Conservation (phyloP, 2,888 invertebrate genomes). For the Dynastes hyllus region DNA sequence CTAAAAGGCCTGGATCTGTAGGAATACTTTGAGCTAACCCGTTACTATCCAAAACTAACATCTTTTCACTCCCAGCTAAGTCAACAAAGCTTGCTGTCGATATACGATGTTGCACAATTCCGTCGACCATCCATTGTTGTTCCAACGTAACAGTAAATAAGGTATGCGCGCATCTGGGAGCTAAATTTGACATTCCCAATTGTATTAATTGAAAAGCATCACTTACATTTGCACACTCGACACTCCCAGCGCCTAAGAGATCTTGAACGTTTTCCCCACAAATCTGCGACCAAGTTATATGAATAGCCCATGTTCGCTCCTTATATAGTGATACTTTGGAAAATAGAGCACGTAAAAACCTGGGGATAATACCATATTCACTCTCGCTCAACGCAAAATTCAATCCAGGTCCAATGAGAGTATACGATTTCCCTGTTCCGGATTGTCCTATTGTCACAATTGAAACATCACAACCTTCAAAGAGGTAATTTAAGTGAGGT, state of each 20-base stretch:
- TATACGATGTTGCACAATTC: constrained; percentile 80
- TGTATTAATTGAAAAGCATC: constrained; percentile 83
- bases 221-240: constrained; percentile 76
- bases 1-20: constrained; percentile 78
- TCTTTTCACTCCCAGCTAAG: constrained; percentile 75
- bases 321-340: constrained; percentile 78
- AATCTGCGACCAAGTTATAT: constrained; percentile 84
- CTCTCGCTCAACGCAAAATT: constrained; percentile 77
- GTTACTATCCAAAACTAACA: constrained; percentile 70
- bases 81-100: constrained; percentile 86
- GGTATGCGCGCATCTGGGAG: constrained; percentile 77
- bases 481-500: constrained; percentile 79
- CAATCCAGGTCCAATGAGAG: constrained; percentile 81
- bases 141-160: constrained; percentile 83
- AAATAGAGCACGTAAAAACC: constrained; percentile 83
- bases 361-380: constrained; percentile 82
- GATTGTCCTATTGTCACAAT: constrained; percentile 80
- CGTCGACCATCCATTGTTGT: constrained; percentile 83
- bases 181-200: constrained; percentile 77
- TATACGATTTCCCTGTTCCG: constrained; percentile 82
- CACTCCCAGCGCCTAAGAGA: constrained; percentile 74
- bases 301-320: constrained; percentile 79
- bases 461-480: constrained; percentile 85
- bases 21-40: constrained; percentile 72
- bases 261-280: constrained; percentile 78